phyloP scores from a whole-genome alignment of 2,113 vertebrate genomes.

The Psilopogon haemacephalus region DNA sequence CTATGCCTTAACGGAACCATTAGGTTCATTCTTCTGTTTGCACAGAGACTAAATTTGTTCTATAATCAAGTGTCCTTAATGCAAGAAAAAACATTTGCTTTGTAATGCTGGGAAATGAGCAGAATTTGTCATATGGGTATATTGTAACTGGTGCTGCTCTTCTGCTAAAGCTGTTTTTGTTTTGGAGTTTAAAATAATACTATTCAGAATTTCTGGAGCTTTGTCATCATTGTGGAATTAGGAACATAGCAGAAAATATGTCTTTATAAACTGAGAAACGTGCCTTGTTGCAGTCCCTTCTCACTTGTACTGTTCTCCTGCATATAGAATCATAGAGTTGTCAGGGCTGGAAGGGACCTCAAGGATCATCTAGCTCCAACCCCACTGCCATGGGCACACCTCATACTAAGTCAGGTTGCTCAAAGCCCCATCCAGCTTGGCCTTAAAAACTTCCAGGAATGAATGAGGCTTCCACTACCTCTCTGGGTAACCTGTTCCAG shows the following conservation, averaged over 20 bases:
- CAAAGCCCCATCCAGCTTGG: too few species aligned
- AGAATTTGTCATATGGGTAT: constrained; percentile 16
- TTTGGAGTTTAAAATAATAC: neutral
- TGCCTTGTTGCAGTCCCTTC: neutral
- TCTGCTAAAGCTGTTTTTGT: neutral
- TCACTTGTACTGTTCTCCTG: neutral
- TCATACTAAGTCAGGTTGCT: too few species aligned
- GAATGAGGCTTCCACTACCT: too few species aligned
- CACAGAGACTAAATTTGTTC: constrained; percentile 14
- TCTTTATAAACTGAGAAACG: neutral
- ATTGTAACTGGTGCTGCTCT: neutral
- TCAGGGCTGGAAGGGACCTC: too few species aligned
- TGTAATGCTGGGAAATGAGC: neutral
- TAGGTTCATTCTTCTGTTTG: neutral
- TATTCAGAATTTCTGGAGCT: neutral
- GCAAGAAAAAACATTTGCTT: constrained; percentile 1
- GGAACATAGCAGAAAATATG: neutral
- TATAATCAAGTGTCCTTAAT: constrained; percentile 42
- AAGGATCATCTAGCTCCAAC: too few species aligned
- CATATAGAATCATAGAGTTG: too few species aligned
- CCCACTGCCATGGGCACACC: too few species aligned
- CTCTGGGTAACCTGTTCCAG: too few species aligned
- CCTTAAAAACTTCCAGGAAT: too few species aligned
- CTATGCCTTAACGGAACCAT: constrained; percentile 5
- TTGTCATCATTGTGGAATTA: neutral